Conservation (phyloP, 1,140 invertebrate species). For the Drosophila subpulchrella region DNA sequence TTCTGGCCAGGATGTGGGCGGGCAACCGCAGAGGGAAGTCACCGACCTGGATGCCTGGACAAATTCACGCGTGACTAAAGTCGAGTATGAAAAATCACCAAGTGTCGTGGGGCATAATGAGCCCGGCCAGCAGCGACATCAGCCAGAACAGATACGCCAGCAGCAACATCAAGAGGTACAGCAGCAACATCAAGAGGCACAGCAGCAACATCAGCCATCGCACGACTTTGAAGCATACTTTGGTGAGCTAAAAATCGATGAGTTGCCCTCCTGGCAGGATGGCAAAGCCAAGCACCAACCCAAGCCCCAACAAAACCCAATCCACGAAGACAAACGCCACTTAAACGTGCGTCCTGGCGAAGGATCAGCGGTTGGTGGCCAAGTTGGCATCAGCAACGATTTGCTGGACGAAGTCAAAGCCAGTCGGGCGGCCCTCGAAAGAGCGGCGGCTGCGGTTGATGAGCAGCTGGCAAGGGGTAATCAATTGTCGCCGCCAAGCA, state of each 20-base stretch:
- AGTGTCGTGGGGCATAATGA: constrained; percentile 71
- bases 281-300: not conserved
- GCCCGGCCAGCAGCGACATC: constrained; percentile 33
- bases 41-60: constrained; percentile 54
- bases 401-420: constrained; percentile 77
- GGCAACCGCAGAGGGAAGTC: constrained; percentile 52
- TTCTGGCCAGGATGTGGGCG: constrained; percentile 44
- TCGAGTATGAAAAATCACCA: constrained; percentile 80
- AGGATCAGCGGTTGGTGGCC: constrained; percentile 6
- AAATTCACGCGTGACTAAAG: constrained; percentile 80
- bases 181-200: constrained; percentile 21
- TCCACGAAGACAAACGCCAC: constrained; percentile 57
- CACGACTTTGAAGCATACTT: constrained; percentile 73
- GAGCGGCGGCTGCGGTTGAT: constrained; percentile 80
- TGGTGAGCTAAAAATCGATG: constrained; percentile 76
- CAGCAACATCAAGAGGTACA: constrained; percentile 12
- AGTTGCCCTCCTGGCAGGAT: constrained; percentile 59
- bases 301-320: too few relatives aligned
- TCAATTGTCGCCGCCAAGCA: constrained; percentile 66
- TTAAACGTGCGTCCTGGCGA: constrained; percentile 51
- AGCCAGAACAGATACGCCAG: constrained; percentile 32
- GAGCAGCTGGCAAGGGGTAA: constrained; percentile 74
- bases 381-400: constrained; percentile 69
- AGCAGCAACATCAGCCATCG: constrained; percentile 41
- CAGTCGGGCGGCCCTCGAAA: constrained; percentile 62